phyloP scores from a whole-genome alignment of 2,113 vertebrate species.

The Hemibagrus wyckioides region DNA sequence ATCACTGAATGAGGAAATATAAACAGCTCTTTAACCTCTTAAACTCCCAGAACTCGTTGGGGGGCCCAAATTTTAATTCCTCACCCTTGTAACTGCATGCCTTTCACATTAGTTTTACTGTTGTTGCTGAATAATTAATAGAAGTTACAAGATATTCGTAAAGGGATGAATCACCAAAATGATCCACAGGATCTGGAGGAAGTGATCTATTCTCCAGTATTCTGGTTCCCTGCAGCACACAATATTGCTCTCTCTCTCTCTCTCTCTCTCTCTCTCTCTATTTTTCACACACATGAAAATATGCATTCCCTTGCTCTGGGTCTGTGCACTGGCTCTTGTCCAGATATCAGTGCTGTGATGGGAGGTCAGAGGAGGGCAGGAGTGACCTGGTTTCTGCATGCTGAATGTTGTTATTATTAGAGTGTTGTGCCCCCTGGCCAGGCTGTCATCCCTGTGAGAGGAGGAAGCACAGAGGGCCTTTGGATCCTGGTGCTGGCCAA shows the following conservation, averaged over 20 bases:
- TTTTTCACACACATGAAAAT: constrained; percentile 40
- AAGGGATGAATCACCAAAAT: neutral
- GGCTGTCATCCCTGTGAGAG: constrained; percentile 74
- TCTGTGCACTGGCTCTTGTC: constrained; percentile 74
- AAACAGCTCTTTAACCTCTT: constrained; percentile 32
- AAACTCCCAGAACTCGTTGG: neutral
- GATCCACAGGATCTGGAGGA: constrained; percentile 51
- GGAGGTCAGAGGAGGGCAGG: constrained; percentile 81
- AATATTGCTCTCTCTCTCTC: constrained; percentile 30
- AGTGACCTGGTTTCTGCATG: constrained; percentile 81
- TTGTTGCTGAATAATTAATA: constrained; percentile 2
- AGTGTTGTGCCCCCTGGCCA: constrained; percentile 79
- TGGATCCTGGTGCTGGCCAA: constrained; percentile 67
- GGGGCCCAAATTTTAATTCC: constrained; percentile 27
- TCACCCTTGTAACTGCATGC: neutral
- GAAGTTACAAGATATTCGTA: neutral
- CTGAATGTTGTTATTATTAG: constrained; percentile 96
- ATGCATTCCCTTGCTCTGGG: constrained; percentile 48
- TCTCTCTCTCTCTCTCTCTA: constrained; percentile 8
- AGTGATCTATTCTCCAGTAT: constrained; percentile 57
- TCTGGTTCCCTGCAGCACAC: constrained; percentile 59
- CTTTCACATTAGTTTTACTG: neutral
- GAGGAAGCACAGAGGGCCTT: constrained; percentile 65
- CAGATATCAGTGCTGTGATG: constrained; percentile 80
- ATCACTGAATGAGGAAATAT: constrained; percentile 35